Conservation (phyloP, 1,140 invertebrate genomes). For the Bombus picipes region DNA sequence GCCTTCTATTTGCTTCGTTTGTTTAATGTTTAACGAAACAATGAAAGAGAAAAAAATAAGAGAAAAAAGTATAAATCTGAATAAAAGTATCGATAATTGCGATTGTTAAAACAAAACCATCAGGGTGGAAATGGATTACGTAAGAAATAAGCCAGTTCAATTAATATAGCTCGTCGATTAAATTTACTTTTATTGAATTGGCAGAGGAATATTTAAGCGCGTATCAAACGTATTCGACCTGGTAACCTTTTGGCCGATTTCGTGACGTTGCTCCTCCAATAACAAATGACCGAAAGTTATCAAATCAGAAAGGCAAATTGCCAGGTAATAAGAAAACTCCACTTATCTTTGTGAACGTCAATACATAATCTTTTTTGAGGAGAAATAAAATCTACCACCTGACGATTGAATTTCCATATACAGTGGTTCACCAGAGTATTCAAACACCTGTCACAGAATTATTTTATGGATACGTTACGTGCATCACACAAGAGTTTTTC, state of each 20-base stretch:
- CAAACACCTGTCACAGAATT: too few relatives aligned
- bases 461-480: too few relatives aligned
- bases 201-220: background rate
- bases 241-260: conserved; percentile 15
- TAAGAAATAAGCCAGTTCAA: background rate
- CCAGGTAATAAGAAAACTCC: background rate
- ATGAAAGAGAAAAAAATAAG: too few relatives aligned
- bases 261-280: background rate
- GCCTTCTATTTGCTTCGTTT: too few relatives aligned
- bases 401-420: background rate
- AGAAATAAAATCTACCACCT: background rate
- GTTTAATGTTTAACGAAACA: too few relatives aligned
- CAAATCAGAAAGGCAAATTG: conserved; percentile 23
- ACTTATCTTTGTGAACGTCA: background rate
- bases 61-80: background rate
- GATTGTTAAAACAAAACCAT: background rate
- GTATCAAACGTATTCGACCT: conserved; percentile 6
- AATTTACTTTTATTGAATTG: background rate
- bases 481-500: too few relatives aligned
- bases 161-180: background rate
- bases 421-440: too few relatives aligned
- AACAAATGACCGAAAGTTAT: conserved; percentile 17
- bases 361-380: background rate
- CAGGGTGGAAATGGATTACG: background rate
- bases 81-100: background rate